A percentile compares a stretch with the other conserved stretches of the same genome.
phyloP scores from a whole-genome alignment of 2,888 invertebrate species.

The Blera fallax region DNA sequence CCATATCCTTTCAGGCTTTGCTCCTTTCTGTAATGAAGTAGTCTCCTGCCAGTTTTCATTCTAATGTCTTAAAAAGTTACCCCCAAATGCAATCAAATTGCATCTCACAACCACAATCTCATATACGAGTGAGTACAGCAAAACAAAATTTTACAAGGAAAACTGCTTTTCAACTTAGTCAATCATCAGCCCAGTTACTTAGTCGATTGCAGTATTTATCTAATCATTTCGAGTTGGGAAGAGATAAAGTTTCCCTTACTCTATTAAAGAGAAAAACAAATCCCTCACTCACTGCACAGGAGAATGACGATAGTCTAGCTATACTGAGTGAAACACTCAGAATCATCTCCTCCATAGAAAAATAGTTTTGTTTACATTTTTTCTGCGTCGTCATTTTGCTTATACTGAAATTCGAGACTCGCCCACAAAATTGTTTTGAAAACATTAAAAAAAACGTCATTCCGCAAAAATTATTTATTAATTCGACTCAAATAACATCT shows the following conservation, averaged over 20 bases:
- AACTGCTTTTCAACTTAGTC: constrained; percentile 4
- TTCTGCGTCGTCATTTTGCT: constrained; percentile 46
- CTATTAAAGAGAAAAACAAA: constrained; percentile 18
- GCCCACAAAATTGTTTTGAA: constrained; percentile 21
- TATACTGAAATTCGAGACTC: constrained; percentile 61
- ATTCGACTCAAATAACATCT: constrained; percentile 34
- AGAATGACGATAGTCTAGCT: neutral
- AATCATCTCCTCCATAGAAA: neutral
- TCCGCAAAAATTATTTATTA: neutral
- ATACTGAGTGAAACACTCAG: constrained; percentile 14
- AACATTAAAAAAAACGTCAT: constrained; percentile 1
- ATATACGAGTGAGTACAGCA: neutral
- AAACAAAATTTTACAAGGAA: neutral
- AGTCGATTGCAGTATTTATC: constrained; percentile 25
- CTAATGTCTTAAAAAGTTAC: too few species aligned
- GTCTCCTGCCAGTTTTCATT: too few species aligned
- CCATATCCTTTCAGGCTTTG: too few species aligned
- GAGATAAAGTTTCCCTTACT: neutral
- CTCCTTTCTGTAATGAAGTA: too few species aligned
- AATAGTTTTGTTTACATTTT: constrained; percentile 69
- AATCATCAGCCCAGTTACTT: constrained; percentile 4
- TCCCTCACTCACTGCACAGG: neutral
- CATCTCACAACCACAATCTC: neutral
- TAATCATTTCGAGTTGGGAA: constrained; percentile 16
- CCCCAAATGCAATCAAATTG: neutral